A percentile compares a stretch with the other conserved stretches of the same genome.
These are phyloP conservation scores for Lateolabrax maculatus DNA, from an alignment of 2,797 vertebrate genomes.

Conservation along the genomic window DNA sequence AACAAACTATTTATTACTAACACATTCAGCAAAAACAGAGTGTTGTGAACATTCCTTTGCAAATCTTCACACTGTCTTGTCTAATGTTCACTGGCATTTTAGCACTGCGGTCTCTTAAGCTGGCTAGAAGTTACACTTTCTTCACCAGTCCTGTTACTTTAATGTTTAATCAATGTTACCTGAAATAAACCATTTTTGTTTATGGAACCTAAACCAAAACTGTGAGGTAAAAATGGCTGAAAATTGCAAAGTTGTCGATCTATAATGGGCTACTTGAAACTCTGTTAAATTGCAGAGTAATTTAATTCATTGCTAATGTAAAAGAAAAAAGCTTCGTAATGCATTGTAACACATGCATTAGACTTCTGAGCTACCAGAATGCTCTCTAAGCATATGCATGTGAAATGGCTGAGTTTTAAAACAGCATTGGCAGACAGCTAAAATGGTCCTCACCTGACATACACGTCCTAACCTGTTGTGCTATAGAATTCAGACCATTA, in stretches of 20 bases:
- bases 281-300: neutral
- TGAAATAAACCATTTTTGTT: constrained; percentile 19
- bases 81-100: neutral
- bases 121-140: neutral
- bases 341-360: neutral
- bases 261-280: neutral
- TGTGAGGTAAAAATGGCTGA: no score
- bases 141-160: neutral
- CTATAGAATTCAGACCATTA: constrained; percentile 8
- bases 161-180: no score
- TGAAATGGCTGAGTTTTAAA: neutral
- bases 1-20: neutral
- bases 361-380: neutral
- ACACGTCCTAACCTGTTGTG: constrained; percentile 26
- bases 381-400: neutral
- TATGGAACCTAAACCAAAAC: neutral
- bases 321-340: neutral
- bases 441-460: neutral
- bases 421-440: constrained; percentile 6
- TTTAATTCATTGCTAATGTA: neutral
- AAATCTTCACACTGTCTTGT: neutral
- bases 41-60: neutral
- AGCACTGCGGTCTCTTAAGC: neutral
- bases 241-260: neutral
- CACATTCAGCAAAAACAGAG: neutral